Percentiles rank a stretch among this genome's conserved stretches.
These are phyloP conservation scores for Phenganax subtilis DNA, from an alignment of 92 coral and sea anemone species.

Conservation along the genomic window DNA sequence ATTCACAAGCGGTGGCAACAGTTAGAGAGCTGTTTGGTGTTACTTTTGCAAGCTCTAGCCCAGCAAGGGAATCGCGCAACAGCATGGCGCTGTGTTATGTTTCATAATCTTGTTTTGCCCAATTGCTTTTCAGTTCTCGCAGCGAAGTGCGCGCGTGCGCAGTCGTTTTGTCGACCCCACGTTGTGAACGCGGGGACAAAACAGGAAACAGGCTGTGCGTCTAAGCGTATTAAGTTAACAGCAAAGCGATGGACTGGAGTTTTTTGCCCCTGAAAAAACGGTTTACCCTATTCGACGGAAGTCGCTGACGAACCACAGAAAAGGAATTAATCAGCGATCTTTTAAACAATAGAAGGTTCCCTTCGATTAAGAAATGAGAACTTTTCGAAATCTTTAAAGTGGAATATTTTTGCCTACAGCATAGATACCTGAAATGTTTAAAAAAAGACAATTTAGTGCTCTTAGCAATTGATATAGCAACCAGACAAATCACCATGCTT, in stretches of 20 bases:
- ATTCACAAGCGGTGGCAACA: neutral
- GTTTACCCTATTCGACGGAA: conserved; percentile 24
- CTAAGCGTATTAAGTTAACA: conserved; percentile 15
- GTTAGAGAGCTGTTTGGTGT: neutral
- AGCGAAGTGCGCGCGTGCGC: neutral
- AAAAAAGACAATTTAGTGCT: neutral
- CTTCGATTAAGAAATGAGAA: neutral
- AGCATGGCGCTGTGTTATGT: conserved; percentile 3
- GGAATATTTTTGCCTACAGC: neutral
- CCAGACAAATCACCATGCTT: conserved; percentile 3
- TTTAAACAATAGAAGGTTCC: neutral
- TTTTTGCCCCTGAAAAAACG: neutral
- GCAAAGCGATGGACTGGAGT: neutral
- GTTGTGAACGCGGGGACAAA: conserved; percentile 24
- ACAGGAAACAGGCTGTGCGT: conserved; percentile 35
- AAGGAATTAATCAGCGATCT: neutral
- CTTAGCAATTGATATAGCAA: neutral
- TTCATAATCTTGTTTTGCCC: conserved; percentile 13
- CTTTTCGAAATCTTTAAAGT: neutral
- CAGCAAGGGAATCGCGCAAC: conserved; percentile 4
- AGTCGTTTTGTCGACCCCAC: conserved; percentile 16
- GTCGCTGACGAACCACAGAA: conserved; percentile 11
- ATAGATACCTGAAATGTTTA: neutral
- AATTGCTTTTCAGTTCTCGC: neutral
- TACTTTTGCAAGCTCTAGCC: neutral